Evolutionary conservation across 1,140 invertebrate genomes (phyloP), one percentile per base, ranked within the genome.

Genomic region (Bombus pascuorum): DNA sequence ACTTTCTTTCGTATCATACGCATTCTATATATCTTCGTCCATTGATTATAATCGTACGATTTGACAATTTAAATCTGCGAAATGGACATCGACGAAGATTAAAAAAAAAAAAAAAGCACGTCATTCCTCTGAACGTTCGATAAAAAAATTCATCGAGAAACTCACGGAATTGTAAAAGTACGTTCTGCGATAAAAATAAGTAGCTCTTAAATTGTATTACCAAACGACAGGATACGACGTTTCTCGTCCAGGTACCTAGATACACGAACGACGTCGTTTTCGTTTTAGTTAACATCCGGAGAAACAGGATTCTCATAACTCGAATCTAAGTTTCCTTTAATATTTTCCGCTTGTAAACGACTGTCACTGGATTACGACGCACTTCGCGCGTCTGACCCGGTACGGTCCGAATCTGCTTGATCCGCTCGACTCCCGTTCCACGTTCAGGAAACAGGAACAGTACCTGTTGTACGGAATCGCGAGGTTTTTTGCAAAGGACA

Each of bases 381-480:
- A 42, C 9, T 70, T 65, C 44, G 12, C 18, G 9, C 32, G 77
- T 34, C 65, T 70, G 77, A 66, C 28, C 25, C 62, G 42, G 28
- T 5, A n/a, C 74, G 25, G 15, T 59, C 74, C 53, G 25, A 75
- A 53, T 53, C 73, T 25, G 28, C 39, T 42, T 42, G 9, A 15
- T 25, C 1, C 28, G 15, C n/a, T 22, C 9, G 66, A 25, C 18
- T 34, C 6, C 34, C 32, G 32, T 37, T 68, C 18, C 42, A 28
- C 39, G 71, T 37, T 73, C 25, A 34, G 25, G 39, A 42, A 71
- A 72, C 70, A 39, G 70, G 12, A 81, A 81, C 79, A 72, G 70
- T 81, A 81, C 80, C 80, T 81, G 80, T 81, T 81, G 70, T 81
- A 59, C 80, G 70, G 68, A 81, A 73, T 81, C 80, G 70, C 47